A percentile compares a stretch with the other conserved stretches of the same genome.
phyloP scores from a whole-genome alignment of 2,113 vertebrate genomes.

The Anoplopoma fimbria region DNA sequence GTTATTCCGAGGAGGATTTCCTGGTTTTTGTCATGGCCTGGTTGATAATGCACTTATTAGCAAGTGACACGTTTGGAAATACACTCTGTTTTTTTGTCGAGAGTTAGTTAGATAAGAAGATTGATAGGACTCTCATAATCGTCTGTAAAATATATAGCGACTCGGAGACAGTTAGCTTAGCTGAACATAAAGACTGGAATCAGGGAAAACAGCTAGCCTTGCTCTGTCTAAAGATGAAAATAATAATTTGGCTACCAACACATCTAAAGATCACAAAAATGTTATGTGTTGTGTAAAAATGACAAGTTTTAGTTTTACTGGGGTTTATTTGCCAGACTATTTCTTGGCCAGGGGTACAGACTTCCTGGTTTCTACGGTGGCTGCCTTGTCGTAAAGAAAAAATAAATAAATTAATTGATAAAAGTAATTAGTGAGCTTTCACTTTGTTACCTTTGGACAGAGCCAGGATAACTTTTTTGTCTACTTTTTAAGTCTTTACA shows the following conservation, averaged over 20 bases:
- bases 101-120: neutral
- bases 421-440: no score
- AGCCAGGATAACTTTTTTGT: no score
- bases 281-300: no score
- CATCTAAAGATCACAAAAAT: no score
- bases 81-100: neutral
- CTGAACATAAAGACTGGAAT: neutral
- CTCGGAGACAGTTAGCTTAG: neutral
- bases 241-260: neutral
- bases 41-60: neutral
- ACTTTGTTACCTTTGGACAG: no score
- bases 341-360: neutral
- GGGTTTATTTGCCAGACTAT: neutral
- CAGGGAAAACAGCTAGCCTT: neutral
- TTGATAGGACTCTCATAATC: neutral
- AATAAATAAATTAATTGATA: neutral
- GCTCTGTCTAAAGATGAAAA: neutral
- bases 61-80: neutral
- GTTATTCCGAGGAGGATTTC: slow-evolving; percentile 1
- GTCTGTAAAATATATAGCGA: neutral
- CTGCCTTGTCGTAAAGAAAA: neutral
- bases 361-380: neutral
- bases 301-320: neutral
- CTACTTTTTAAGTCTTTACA: no score
- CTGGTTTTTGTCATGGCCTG: neutral